These are phyloP conservation scores for Megalops atlanticus DNA, from an alignment of 2,113 vertebrate genomes.

Conservation along the genomic window DNA sequence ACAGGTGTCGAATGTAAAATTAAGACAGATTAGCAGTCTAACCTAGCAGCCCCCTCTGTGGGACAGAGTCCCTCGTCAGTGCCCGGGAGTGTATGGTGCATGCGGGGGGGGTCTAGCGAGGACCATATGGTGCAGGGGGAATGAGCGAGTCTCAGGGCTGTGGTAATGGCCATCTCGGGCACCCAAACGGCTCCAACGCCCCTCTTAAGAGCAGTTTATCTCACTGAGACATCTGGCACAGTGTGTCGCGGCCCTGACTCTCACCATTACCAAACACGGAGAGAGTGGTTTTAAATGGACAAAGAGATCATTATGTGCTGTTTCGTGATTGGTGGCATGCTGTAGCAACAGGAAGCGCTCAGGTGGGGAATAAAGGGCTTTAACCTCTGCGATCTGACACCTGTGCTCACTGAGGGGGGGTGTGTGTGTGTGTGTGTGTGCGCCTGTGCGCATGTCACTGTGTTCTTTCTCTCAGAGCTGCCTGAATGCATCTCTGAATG, in stretches of 20 bases:
- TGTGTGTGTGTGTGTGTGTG: not conserved
- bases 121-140: conserved; percentile 47
- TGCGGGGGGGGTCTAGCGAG: conserved; percentile 13
- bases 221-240: conserved; percentile 48
- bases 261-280: conserved; percentile 24
- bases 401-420: not conserved
- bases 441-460: not conserved
- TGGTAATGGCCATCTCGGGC: conserved; percentile 43
- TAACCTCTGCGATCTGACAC: not conserved
- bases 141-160: conserved; percentile 22
- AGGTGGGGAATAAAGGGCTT: not conserved
- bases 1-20: not conserved
- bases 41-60: not conserved
- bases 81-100: not conserved
- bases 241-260: conserved; percentile 18
- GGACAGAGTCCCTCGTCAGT: not conserved
- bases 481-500: not conserved
- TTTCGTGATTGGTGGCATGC: not conserved
- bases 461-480: not conserved
- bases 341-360: not conserved
- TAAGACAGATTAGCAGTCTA: not conserved
- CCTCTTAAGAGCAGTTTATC: conserved; percentile 45
- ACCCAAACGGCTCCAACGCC: conserved; percentile 23
- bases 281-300: not conserved
- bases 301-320: not conserved